These are phyloP conservation scores for Latrodectus elegans DNA, from an alignment of 2,888 invertebrate genomes.

Conservation along the genomic window DNA sequence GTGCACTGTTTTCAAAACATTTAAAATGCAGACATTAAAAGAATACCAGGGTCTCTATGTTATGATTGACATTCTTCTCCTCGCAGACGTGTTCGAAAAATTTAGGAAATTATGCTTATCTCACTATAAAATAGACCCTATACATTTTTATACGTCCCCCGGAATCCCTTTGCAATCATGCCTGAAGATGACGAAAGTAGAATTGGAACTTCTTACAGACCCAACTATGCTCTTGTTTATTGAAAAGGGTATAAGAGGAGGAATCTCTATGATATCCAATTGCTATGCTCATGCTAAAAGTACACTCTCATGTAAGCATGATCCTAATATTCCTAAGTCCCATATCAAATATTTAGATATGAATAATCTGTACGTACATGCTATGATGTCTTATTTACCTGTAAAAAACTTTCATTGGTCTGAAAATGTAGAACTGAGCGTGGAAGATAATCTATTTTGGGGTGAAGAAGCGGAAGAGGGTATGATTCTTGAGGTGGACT, in stretches of 20 bases:
- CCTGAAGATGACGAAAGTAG: conserved; percentile 6
- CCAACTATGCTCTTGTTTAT: not conserved
- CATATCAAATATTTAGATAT: not conserved
- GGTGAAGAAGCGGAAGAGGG: not conserved
- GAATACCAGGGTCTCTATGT: conserved; percentile 64
- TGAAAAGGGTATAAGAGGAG: conserved; percentile 1
- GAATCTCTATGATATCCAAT: not conserved
- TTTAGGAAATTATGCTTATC: not conserved
- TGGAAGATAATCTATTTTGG: not conserved
- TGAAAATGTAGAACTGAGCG: not conserved
- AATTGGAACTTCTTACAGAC: conserved; percentile 6
- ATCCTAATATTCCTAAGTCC: not conserved
- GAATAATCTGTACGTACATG: not conserved
- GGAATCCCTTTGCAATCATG: not conserved
- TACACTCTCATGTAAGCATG: not conserved
- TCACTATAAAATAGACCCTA: conserved; percentile 17
- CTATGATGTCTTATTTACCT: not conserved
- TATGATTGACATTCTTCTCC: not conserved
- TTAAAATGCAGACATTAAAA: conserved; percentile 70
- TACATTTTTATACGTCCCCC: conserved; percentile 52
- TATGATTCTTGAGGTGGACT: not conserved
- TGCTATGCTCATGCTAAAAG: not conserved
- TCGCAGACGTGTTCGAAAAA: conserved; percentile 20
- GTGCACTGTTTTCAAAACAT: conserved; percentile 70
- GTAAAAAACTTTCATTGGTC: not conserved